phyloP scores from a whole-genome alignment of 1,140 invertebrate genomes.

The Drosophila parabipectinata region DNA sequence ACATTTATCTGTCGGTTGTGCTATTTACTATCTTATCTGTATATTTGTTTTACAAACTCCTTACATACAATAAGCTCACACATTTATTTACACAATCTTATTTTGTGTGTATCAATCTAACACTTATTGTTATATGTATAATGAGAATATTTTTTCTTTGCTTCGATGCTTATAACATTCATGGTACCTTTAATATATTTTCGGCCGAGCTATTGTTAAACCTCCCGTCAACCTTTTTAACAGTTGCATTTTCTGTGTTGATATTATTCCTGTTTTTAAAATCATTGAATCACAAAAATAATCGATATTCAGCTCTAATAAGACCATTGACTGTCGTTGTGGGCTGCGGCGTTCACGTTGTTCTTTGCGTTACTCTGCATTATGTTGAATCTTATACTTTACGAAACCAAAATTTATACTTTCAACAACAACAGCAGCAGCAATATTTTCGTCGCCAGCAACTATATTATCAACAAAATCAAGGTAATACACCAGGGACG shows the following conservation, averaged over 20 bases:
- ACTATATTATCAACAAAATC: conserved; percentile 39
- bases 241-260: conserved; percentile 92
- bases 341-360: conserved; percentile 89
- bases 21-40: conserved; percentile 92
- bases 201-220: conserved; percentile 92
- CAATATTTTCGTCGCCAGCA: conserved; percentile 53
- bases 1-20: conserved; percentile 93
- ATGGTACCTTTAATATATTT: conserved; percentile 90
- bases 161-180: conserved; percentile 95
- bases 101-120: conserved; percentile 92
- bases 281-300: conserved; percentile 88
- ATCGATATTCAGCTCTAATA: conserved; percentile 88
- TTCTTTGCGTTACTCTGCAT: conserved; percentile 91
- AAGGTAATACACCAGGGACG: conserved; percentile 13
- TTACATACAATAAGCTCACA: conserved; percentile 91
- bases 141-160: conserved; percentile 93
- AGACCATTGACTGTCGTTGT: conserved; percentile 90
- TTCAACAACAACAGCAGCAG: conserved; percentile 71
- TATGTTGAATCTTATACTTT: conserved; percentile 87
- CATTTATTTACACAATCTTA: conserved; percentile 92
- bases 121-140: conserved; percentile 91
- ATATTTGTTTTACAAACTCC: conserved; percentile 92
- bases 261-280: conserved; percentile 93
- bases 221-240: conserved; percentile 92
- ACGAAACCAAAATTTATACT: conserved; percentile 68